Evolutionary conservation across 2,113 vertebrate genomes (phyloP).

Genomic region (Lophius piscatorius): DNA sequence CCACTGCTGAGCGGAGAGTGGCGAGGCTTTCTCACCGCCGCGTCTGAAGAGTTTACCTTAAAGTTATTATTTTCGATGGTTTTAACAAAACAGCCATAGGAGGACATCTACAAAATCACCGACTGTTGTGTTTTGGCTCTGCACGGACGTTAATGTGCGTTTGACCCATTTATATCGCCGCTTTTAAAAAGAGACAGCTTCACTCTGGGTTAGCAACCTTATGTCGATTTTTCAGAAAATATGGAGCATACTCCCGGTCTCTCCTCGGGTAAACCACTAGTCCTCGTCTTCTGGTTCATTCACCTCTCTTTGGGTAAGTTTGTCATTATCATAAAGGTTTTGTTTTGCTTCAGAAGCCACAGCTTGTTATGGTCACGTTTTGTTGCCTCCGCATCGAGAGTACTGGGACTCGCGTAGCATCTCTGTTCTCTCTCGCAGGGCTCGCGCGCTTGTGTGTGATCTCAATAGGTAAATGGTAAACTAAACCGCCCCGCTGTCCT

Average conservation of each 20-base stretch:
- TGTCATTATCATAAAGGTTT: not conserved
- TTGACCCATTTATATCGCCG: conserved; percentile 8
- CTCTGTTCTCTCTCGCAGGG: conserved; percentile 29
- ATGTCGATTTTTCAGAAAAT: conserved; percentile 83
- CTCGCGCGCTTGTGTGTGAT: not conserved
- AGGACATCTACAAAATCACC: not conserved
- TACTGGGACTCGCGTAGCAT: conserved; percentile 45
- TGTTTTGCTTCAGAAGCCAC: not conserved
- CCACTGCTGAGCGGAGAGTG: conserved; percentile 53
- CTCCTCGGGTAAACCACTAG: conserved; percentile 69
- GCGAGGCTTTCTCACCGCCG: conserved; percentile 41
- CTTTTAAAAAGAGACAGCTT: conserved; percentile 67
- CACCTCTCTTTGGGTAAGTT: conserved; percentile 76
- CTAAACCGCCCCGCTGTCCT: not conserved
- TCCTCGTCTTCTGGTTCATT: conserved; percentile 69
- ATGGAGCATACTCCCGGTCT: conserved; percentile 80
- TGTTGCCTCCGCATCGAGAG: conserved; percentile 39
- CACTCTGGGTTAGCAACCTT: conserved; percentile 77
- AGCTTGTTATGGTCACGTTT: conserved; percentile 45
- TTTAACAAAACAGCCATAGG: not conserved
- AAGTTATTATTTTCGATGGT: not conserved
- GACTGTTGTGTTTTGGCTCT: conserved; percentile 28
- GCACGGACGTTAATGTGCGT: not conserved
- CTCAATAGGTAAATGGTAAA: not conserved
- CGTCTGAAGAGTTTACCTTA: not conserved